Evolutionary conservation across 2,888 invertebrate genomes (phyloP).

Genomic region (Drosophila fungiperda): DNA sequence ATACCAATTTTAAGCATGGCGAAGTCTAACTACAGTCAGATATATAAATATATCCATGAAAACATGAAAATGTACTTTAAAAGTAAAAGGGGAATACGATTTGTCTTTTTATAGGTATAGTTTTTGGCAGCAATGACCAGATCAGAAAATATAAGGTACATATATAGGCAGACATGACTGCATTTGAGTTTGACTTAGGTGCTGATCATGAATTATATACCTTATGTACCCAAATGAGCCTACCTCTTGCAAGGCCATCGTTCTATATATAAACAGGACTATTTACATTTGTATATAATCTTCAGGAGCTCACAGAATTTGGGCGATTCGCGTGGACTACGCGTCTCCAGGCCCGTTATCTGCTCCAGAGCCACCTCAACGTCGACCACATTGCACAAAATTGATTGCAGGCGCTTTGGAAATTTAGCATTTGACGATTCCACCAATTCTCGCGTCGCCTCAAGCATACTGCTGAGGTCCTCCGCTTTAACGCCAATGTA

Average conservation of each 20-base stretch:
- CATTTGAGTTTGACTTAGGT: background rate
- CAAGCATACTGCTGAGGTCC: constrained; percentile 52
- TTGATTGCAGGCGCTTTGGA: constrained; percentile 58
- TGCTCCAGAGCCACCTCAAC: constrained; percentile 67
- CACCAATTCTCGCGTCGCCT: constrained; percentile 44
- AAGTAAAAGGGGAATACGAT: background rate
- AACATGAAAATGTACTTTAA: background rate
- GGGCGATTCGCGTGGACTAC: constrained; percentile 58
- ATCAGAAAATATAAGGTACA: background rate
- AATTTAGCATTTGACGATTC: constrained; percentile 28
- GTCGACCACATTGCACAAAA: constrained; percentile 66
- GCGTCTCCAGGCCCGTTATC: constrained; percentile 66
- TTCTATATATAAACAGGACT: constrained; percentile 1
- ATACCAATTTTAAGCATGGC: background rate
- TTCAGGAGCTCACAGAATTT: constrained; percentile 60
- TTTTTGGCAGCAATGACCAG: background rate
- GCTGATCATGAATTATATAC: constrained; percentile 2
- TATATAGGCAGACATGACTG: background rate
- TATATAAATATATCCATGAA: background rate
- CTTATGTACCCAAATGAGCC: constrained; percentile 15
- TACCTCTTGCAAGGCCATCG: constrained; percentile 1
- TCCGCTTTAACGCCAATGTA: constrained; percentile 55
- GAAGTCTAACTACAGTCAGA: background rate
- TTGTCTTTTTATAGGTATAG: background rate
- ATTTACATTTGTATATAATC: constrained; percentile 64